Conservation (phyloP, 2,113 vertebrate species). For the Empidonax alnorum region DNA sequence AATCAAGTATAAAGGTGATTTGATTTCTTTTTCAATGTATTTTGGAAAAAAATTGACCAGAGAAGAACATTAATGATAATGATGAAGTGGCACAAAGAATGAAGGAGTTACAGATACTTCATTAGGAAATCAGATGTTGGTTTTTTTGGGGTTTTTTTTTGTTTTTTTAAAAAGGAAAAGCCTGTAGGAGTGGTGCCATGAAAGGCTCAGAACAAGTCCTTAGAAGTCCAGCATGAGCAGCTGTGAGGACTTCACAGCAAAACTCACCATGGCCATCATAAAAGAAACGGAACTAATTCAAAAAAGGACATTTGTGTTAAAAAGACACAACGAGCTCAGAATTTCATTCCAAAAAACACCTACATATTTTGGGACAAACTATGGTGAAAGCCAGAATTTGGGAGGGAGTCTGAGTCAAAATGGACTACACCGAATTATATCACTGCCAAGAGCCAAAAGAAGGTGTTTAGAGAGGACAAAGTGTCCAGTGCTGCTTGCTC, state of each 20-base stretch:
- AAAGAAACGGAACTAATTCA: neutral
- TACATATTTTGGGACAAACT: neutral
- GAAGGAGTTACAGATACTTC: neutral
- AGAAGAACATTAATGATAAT: neutral
- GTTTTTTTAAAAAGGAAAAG: neutral
- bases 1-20: conserved; percentile 45
- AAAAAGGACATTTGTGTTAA: neutral
- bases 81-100: neutral
- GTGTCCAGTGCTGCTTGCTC: neutral
- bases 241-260: neutral
- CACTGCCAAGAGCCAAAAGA: neutral
- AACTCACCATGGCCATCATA: neutral
- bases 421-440: neutral
- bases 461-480: neutral
- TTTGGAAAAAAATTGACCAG: conserved; percentile 19
- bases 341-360: neutral
- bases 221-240: neutral
- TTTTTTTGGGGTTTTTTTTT: neutral
- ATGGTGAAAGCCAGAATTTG: neutral
- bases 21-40: neutral
- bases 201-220: neutral
- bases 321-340: neutral
- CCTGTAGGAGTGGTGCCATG: neutral
- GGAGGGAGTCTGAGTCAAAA: neutral
- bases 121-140: neutral